Base-by-base conservation (phyloP, 2,888 invertebrate species). In the Muschampia plurimacula region DNA sequence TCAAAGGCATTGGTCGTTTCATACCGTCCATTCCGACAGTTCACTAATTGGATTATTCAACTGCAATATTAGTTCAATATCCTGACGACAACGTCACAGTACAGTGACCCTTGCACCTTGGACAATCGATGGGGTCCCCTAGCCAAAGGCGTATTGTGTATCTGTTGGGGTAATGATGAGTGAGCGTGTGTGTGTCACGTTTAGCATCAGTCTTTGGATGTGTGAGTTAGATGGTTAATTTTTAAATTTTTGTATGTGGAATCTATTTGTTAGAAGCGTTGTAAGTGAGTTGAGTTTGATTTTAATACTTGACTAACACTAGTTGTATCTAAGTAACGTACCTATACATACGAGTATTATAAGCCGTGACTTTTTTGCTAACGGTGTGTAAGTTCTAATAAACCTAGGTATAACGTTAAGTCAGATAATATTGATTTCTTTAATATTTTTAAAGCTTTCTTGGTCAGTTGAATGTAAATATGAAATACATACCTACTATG, bases 41-140 rank as follows among this genome's bases (percentile, higher is more conserved):
- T 78, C 77, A 81, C 88, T 90, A 90, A 91, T 91, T 90, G 90
- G 87, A 90, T 90, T 90, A 89, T 86, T 84, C 83, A 83, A 84
- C 84, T 86, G 85, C 86, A 85, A 89, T 89, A 91, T 90, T 89
- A 90, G 86, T 87, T 83, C 86, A 86, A 89, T 89, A 88, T 88
- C 83, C 83, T 75, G 80, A 82, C 83, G 85, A 84, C 81, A 81
- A 80, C 77, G 88, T 85, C 87, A 85, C 83, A 86, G 87, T 86
- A 86, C 90, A 88, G 79, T 89, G 91, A 90, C 90, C 91, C 87
- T 84, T 78, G 78, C 86, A 84, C 86, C 85, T 88, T 85, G 84
- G 84, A 86, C 86, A 84, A 83, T 83, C 82, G 81, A 83, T 83
- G 81, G 80, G 79, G 77, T 77, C 81, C 82, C 77, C 75, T 59